Conservation (phyloP, 1,140 invertebrate species). For the Drosophila sechellia region DNA sequence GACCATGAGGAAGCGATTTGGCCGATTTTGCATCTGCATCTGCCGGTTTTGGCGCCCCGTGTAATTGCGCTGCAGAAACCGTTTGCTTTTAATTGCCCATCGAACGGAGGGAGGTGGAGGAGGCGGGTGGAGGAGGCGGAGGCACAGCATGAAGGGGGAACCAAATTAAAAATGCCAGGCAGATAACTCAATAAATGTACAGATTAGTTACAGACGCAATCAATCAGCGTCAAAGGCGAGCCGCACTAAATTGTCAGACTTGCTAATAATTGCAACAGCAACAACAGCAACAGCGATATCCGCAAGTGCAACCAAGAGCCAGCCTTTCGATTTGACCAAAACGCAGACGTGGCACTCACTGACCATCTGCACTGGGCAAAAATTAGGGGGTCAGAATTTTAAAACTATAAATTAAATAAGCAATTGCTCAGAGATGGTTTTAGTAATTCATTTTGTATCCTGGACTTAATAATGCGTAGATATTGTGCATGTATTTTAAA, state of each 20-base stretch:
- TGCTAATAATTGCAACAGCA: conserved; percentile 50
- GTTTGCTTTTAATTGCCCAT: conserved; percentile 79
- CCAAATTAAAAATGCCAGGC: conserved; percentile 75
- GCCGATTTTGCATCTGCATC: conserved; percentile 20
- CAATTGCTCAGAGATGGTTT: no score
- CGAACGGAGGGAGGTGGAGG: neutral
- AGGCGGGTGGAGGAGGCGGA: neutral
- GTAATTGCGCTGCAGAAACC: conserved; percentile 80
- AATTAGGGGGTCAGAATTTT: no score
- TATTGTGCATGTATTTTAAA: no score
- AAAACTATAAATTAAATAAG: no score
- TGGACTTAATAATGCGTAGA: no score
- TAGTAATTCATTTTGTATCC: no score
- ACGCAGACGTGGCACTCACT: conserved; percentile 31
- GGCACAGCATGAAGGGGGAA: no score
- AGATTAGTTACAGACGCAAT: conserved; percentile 80
- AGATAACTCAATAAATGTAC: conserved; percentile 83
- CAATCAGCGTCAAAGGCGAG: conserved; percentile 77
- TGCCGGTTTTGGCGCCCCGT: conserved; percentile 67
- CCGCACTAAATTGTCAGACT: conserved; percentile 57
- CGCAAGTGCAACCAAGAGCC: conserved; percentile 18
- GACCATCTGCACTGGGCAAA: conserved; percentile 9
- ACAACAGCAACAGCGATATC: conserved; percentile 4
- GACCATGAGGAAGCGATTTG: conserved; percentile 78
- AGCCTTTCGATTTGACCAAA: conserved; percentile 36